A percentile compares a stretch with the other conserved stretches of the same genome.
These are phyloP conservation scores for Drosophila tropicalis DNA, from an alignment of 1,140 invertebrate genomes.

Conservation along the genomic window DNA sequence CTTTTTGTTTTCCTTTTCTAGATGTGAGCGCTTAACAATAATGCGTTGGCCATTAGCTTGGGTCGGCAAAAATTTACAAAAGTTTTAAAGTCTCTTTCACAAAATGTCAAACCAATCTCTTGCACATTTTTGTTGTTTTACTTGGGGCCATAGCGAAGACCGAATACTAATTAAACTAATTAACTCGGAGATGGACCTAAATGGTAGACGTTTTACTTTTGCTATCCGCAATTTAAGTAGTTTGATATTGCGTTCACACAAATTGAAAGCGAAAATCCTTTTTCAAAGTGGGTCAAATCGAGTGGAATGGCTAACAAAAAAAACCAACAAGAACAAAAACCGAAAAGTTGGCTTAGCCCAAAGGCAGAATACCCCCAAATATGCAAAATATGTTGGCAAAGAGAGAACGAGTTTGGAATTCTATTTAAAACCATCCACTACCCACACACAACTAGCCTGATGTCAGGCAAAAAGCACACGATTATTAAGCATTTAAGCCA, in stretches of 20 bases:
- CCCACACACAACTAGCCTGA: background rate
- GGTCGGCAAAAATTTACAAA: slow-evolving; percentile 57
- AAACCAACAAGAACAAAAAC: background rate
- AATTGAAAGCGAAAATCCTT: slow-evolving; percentile 53
- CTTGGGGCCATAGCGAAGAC: slow-evolving; percentile 6
- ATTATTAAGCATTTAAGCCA: slow-evolving; percentile 48
- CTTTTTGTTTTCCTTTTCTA: slow-evolving; percentile 25
- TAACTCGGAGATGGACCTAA: slow-evolving; percentile 51
- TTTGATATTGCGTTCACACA: slow-evolving; percentile 17
- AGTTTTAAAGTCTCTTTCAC: slow-evolving; percentile 51
- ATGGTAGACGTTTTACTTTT: slow-evolving; percentile 22
- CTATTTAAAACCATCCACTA: slow-evolving; percentile 21
- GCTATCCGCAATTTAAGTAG: background rate
- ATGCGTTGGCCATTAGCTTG: slow-evolving; percentile 72
- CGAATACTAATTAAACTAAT: slow-evolving; percentile 70
- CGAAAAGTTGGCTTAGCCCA: slow-evolving; percentile 19
- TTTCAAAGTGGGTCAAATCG: slow-evolving; percentile 61
- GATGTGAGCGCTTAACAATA: slow-evolving; percentile 36
- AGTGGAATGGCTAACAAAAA: slow-evolving; percentile 26
- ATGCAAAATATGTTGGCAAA: slow-evolving; percentile 45
- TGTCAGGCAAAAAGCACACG: slow-evolving; percentile 29
- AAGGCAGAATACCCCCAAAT: slow-evolving; percentile 15
- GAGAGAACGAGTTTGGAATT: slow-evolving; percentile 37
- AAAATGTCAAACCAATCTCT: slow-evolving; percentile 43
- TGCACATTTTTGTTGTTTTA: slow-evolving; percentile 12